A percentile compares a stretch with the other conserved stretches of the same genome.
These are phyloP conservation scores for Heliocidaris tuberculata DNA, from an alignment of 35 echinoderm and acorn worm species.

Conservation along the genomic window DNA sequence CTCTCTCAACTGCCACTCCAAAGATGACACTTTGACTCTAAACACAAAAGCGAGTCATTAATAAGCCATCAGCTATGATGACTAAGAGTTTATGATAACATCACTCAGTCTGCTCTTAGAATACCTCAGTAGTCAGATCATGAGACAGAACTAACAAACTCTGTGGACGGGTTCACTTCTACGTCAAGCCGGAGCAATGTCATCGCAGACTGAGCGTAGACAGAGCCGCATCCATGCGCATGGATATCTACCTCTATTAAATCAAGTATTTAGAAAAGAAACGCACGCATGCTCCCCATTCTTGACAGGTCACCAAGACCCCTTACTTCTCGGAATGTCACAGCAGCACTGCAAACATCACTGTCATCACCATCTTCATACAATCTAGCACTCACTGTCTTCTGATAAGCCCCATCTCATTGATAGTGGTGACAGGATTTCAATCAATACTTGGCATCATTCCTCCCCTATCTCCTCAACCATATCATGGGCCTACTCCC, in stretches of 20 bases:
- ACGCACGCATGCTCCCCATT: constrained; percentile 46
- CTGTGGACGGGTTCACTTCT: background rate
- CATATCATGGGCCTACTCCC: background rate
- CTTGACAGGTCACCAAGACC: background rate
- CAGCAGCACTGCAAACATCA: constrained; percentile 8
- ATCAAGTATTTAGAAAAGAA: background rate
- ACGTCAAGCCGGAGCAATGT: background rate
- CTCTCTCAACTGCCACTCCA: background rate
- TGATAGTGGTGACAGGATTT: background rate
- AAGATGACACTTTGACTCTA: background rate
- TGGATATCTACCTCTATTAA: background rate
- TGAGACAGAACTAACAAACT: background rate
- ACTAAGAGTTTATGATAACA: constrained; percentile 20
- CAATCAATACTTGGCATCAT: background rate
- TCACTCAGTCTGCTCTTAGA: constrained; percentile 17
- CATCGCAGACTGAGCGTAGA: background rate
- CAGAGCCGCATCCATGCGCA: background rate
- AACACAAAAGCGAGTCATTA: background rate
- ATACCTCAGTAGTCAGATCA: constrained; percentile 18
- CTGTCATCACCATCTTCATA: constrained; percentile 41
- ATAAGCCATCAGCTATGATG: constrained; percentile 14
- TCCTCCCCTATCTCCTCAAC: background rate
- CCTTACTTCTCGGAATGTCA: background rate
- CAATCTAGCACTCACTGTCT: background rate
- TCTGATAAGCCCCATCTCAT: background rate